Percentiles rank a stretch among this genome's conserved stretches.
Conservation (phyloP, 1,140 invertebrate genomes). For the Drosophila erecta region DNA sequence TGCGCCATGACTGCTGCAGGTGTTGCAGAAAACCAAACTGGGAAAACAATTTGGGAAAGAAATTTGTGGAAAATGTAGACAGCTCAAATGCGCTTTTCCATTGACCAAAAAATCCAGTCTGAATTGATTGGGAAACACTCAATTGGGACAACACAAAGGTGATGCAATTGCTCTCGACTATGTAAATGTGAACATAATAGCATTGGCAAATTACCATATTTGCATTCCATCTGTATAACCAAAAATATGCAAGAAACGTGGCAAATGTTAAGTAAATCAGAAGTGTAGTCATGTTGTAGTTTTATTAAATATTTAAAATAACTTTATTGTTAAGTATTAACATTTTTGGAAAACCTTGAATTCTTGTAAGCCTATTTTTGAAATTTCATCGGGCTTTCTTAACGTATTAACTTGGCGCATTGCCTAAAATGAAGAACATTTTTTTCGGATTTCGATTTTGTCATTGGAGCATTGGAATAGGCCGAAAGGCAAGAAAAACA, state of each 20-base stretch:
- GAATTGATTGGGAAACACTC: conserved; percentile 31
- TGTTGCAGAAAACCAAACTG: conserved; percentile 39
- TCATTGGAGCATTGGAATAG: conserved; percentile 47
- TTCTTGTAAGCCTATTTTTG: too few relatives aligned
- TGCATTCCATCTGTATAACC: background rate
- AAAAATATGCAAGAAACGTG: background rate
- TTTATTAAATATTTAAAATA: too few relatives aligned
- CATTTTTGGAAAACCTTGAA: too few relatives aligned
- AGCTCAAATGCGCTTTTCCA: conserved; percentile 41
- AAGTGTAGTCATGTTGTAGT: too few relatives aligned
- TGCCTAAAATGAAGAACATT: background rate
- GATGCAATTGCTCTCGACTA: background rate
- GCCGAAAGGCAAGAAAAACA: conserved; percentile 34
- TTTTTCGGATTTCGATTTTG: too few relatives aligned
- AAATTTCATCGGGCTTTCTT: too few relatives aligned
- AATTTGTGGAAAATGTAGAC: conserved; percentile 52
- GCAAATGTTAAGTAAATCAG: background rate
- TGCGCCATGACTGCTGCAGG: conserved; percentile 34
- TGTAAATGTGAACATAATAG: background rate
- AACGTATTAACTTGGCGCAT: too few relatives aligned
- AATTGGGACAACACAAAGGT: conserved; percentile 9
- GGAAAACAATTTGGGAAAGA: conserved; percentile 55
- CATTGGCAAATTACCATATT: conserved; percentile 3
- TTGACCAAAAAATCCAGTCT: conserved; percentile 26
- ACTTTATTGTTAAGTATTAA: too few relatives aligned